phyloP scores from a whole-genome alignment of 2,888 invertebrate genomes.

The Acanthosoma haemorrhoidale region DNA sequence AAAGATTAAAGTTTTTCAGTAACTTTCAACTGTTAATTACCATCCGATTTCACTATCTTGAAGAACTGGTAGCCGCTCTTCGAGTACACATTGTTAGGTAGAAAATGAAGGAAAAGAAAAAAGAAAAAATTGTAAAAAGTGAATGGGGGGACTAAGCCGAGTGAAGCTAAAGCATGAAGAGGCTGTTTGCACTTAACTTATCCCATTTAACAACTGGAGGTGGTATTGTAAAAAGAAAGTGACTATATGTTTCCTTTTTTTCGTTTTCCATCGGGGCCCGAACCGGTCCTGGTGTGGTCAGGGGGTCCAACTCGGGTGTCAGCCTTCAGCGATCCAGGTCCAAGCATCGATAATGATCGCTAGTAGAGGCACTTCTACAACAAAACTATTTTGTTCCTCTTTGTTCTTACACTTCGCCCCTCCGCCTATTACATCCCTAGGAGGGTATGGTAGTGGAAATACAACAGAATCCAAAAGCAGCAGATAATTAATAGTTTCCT shows the following conservation, averaged over 20 bases:
- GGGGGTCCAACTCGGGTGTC: neutral
- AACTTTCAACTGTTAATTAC: no score
- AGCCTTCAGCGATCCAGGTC: neutral
- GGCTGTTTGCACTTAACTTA: neutral
- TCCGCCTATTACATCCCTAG: no score
- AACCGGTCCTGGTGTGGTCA: neutral
- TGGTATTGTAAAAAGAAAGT: slow-evolving; percentile 10
- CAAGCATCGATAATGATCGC: neutral
- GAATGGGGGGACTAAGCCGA: no score
- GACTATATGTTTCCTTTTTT: neutral
- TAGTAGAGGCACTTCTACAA: neutral
- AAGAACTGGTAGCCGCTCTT: no score
- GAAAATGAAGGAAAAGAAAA: no score
- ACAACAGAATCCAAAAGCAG: no score
- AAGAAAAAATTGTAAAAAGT: no score
- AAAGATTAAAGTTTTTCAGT: no score
- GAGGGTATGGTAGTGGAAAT: no score
- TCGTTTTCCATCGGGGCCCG: neutral
- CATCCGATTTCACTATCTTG: no score
- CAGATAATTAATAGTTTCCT: no score
- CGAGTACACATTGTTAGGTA: no score
- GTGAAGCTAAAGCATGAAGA: neutral
- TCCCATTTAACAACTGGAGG: slow-evolving; percentile 8
- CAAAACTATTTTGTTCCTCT: neutral
- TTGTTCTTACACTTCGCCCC: neutral